Percentiles rank a stretch among this genome's conserved stretches.
Conservation (phyloP, 1,140 invertebrate genomes). For the Eriocheir sinensis region DNA sequence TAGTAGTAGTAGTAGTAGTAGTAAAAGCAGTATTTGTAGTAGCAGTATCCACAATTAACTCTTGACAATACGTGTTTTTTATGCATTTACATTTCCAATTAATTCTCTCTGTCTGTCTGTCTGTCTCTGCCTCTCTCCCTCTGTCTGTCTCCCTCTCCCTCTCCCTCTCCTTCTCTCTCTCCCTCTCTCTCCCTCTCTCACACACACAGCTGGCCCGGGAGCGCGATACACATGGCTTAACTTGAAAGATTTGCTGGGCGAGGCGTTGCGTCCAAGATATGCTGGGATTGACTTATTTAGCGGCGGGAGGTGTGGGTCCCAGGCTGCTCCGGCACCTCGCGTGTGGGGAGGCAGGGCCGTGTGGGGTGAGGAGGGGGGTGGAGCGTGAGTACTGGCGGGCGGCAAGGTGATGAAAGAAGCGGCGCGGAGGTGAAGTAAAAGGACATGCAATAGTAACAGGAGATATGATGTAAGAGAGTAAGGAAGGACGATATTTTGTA, state of each 20-base stretch:
- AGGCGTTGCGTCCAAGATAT: slow-evolving; percentile 2
- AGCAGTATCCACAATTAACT: no score
- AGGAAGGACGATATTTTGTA: no score
- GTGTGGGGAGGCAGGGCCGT: background rate
- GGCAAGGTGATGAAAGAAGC: background rate
- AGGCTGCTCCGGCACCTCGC: background rate
- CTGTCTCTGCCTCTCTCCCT: no score
- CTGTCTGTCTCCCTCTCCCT: no score
- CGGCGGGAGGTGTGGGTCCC: background rate
- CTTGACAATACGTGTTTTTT: no score
- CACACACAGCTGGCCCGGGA: background rate
- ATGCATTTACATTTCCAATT: no score
- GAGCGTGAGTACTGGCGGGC: background rate
- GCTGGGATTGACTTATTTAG: background rate
- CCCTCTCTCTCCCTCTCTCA: background rate
- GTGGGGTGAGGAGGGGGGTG: background rate
- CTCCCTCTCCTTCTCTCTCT: no score
- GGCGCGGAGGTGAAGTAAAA: no score
- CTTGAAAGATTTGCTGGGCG: background rate
- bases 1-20: background rate
- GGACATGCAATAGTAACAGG: no score
- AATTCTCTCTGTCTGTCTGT: no score
- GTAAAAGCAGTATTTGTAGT: no score
- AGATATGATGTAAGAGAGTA: no score
- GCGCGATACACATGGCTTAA: slow-evolving; percentile 21